phyloP scores from a whole-genome alignment of 2,888 invertebrate species.

The Eutolmus rufibarbis region DNA sequence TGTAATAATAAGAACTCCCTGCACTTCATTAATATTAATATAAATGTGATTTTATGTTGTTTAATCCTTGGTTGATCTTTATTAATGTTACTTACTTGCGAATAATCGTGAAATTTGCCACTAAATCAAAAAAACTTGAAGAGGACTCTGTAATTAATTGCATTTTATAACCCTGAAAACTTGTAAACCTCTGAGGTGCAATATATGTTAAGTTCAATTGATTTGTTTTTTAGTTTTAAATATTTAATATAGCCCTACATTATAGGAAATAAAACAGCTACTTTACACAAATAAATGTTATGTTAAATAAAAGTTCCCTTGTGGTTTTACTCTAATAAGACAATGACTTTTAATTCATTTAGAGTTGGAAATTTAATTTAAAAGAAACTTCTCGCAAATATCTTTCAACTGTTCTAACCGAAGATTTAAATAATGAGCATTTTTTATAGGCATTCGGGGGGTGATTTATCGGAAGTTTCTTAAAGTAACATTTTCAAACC shows the following conservation, averaged over 20 bases:
- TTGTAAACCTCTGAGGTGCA: conserved; percentile 24
- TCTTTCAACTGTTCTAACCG: background rate
- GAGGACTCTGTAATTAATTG: background rate
- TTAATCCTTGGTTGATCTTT: conserved; percentile 25
- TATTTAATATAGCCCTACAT: conserved; percentile 18
- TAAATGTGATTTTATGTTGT: conserved; percentile 39
- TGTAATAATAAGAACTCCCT: conserved; percentile 15
- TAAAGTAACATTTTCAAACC: no score
- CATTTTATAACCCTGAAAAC: background rate
- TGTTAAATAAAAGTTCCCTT: background rate
- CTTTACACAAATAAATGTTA: conserved; percentile 43
- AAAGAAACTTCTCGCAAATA: background rate
- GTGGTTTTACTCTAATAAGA: background rate
- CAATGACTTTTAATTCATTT: background rate
- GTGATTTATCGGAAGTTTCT: no score
- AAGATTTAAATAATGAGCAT: no score
- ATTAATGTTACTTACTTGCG: conserved; percentile 7
- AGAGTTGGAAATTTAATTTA: no score
- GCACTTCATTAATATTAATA: conserved; percentile 10
- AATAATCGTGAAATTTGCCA: background rate
- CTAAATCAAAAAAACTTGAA: conserved; percentile 14
- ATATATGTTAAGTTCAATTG: conserved; percentile 4
- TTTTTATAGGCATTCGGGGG: no score
- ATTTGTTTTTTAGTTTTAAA: conserved; percentile 23
- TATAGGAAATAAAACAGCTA: conserved; percentile 39